Conservation (phyloP, 2,797 vertebrate species). For the Poeciliopsis paucimaculata region DNA sequence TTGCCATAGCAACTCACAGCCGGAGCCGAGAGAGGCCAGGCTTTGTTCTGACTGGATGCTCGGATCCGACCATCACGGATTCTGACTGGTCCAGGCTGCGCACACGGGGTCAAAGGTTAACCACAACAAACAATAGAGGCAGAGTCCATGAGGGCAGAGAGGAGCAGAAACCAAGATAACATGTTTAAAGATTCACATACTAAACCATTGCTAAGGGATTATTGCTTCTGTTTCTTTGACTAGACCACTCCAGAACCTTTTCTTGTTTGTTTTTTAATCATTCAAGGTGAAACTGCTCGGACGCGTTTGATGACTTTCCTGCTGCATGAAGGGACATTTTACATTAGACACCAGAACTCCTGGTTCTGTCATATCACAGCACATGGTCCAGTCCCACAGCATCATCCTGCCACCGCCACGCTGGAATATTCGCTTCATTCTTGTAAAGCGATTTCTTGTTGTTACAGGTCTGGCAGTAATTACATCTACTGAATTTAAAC, state of each 20-base stretch:
- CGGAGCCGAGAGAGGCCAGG: constrained; percentile 34
- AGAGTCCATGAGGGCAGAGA: background rate
- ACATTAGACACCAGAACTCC: background rate
- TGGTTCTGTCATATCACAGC: background rate
- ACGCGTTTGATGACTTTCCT: background rate
- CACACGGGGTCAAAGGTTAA: constrained; percentile 34
- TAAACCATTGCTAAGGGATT: background rate
- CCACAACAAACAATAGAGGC: background rate
- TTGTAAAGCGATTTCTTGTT: background rate
- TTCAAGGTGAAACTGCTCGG: background rate
- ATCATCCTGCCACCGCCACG: background rate
- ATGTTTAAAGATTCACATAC: background rate
- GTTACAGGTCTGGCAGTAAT: background rate
- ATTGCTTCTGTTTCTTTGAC: background rate
- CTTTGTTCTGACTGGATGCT: constrained; percentile 60
- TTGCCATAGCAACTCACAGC: constrained; percentile 80
- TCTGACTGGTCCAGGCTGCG: constrained; percentile 21
- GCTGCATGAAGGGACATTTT: background rate
- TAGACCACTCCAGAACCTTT: background rate
- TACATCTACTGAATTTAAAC: background rate
- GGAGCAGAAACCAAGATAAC: too few relatives aligned
- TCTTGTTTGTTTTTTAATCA: background rate
- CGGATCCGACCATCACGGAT: constrained; percentile 42
- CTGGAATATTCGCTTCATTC: background rate
- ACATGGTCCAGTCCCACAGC: background rate